Conservation (phyloP, 2,797 vertebrate genomes). For the Agapornis canus region DNA sequence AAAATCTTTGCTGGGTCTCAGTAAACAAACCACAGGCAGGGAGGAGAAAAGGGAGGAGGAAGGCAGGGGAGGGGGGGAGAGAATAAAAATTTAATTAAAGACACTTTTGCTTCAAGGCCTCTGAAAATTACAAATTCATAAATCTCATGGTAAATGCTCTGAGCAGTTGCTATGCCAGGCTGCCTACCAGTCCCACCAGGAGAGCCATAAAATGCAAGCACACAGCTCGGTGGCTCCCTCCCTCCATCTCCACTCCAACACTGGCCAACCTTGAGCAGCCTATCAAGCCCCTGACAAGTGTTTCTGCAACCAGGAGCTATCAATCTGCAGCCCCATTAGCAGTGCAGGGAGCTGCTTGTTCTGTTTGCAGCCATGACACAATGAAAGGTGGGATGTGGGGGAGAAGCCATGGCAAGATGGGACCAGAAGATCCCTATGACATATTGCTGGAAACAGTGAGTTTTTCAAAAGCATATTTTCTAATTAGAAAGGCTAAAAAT, state of each 20-base stretch:
- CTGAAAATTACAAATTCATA: conserved; percentile 64
- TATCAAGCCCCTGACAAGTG: conserved; percentile 43
- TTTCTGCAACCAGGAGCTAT: conserved; percentile 38
- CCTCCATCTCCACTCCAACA: conserved; percentile 5
- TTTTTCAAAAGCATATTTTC: not conserved
- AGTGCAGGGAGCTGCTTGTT: not conserved
- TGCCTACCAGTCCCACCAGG: conserved; percentile 37
- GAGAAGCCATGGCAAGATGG: not conserved
- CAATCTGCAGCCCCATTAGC: conserved; percentile 37
- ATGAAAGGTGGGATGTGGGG: not conserved
- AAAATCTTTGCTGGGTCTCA: not conserved
- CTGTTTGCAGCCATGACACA: not conserved
- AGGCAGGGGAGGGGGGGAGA: not conserved
- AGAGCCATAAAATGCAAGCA: not conserved
- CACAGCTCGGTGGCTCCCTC: not conserved
- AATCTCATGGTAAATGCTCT: conserved; percentile 59
- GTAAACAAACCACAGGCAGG: conserved; percentile 57
- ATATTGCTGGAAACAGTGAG: not conserved
- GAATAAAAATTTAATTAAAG: conserved; percentile 66
- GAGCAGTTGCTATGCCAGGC: conserved; percentile 17
- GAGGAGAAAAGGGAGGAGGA: not conserved
- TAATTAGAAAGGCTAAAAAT: not conserved
- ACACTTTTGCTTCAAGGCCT: conserved; percentile 48
- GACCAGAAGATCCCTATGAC: not conserved
- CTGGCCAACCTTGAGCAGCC: conserved; percentile 53